Evolutionary conservation across 2,113 vertebrate genomes (phyloP).

Genomic region (Romanogobio albipinnatus): DNA sequence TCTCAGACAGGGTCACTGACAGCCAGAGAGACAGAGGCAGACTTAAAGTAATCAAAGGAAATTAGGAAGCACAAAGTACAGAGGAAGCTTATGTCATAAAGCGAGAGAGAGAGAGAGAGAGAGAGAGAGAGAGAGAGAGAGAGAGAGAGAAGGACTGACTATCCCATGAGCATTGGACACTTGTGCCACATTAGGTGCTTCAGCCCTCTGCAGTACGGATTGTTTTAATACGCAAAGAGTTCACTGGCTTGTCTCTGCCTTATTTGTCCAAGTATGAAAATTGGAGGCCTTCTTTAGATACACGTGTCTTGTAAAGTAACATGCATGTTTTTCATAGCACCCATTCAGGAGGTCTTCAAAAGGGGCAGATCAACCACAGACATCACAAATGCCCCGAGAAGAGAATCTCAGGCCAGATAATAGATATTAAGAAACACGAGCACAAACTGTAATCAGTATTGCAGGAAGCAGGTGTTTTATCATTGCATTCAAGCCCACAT

Average conservation of each 20-base stretch:
- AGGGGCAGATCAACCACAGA: slow-evolving; percentile 38
- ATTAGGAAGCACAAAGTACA: slow-evolving; percentile 69
- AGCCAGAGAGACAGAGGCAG: slow-evolving; percentile 45
- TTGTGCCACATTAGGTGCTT: neutral
- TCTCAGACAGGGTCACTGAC: slow-evolving; percentile 65
- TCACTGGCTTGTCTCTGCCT: neutral
- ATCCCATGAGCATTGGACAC: neutral
- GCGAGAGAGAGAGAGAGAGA: neutral
- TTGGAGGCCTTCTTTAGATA: slow-evolving; percentile 45
- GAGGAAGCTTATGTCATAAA: slow-evolving; percentile 68
- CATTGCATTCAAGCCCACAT: slow-evolving; percentile 67
- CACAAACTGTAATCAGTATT: slow-evolving; percentile 71
- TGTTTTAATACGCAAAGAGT: neutral
- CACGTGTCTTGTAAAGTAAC: neutral
- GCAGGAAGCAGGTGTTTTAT: slow-evolving; percentile 77
- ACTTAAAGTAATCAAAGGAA: slow-evolving; percentile 74
- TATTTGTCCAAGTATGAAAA: neutral
- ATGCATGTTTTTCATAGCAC: slow-evolving; percentile 24
- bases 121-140: slow-evolving; percentile 47
- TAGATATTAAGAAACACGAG: slow-evolving; percentile 58
- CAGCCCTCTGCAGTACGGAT: neutral
- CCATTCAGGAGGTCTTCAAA: slow-evolving; percentile 36
- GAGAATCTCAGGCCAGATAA: slow-evolving; percentile 60
- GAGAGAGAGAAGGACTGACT: slow-evolving; percentile 20
- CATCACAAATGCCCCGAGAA: slow-evolving; percentile 9